phyloP scores from a whole-genome alignment of 2,113 vertebrate species.

The Hucho hucho region DNA sequence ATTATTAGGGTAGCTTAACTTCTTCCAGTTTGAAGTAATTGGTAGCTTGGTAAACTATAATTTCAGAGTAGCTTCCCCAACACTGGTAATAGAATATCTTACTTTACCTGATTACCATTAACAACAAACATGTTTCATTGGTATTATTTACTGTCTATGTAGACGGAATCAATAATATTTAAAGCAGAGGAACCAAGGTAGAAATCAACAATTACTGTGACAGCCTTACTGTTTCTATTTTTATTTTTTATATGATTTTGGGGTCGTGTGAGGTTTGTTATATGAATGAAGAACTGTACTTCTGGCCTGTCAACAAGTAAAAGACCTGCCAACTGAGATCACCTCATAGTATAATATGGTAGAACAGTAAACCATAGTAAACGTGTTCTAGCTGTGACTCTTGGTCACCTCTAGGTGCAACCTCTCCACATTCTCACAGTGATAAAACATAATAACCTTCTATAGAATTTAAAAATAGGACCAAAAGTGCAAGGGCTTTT shows the following conservation, averaged over 20 bases:
- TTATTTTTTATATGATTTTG: constrained; percentile 2
- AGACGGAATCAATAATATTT: constrained; percentile 32
- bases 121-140: constrained; percentile 1
- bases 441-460: constrained; percentile 46
- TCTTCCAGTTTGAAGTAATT: too few species aligned
- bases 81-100: constrained; percentile 20
- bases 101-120: background rate
- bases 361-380: constrained; percentile 12
- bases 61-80: too few species aligned
- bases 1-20: too few species aligned
- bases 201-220: constrained; percentile 14
- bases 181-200: constrained; percentile 27
- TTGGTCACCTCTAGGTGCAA: constrained; percentile 8
- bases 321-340: background rate
- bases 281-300: background rate
- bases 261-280: background rate
- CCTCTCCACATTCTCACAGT: constrained; percentile 56
- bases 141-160: background rate
- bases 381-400: background rate
- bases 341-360: background rate
- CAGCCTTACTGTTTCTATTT: constrained; percentile 29
- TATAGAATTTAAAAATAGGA: constrained; percentile 42
- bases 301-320: background rate
- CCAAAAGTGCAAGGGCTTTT: constrained; percentile 65
- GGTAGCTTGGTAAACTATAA: too few species aligned